Conservation (phyloP, 2,888 invertebrate genomes). For the Troides oblongomaculatus region DNA sequence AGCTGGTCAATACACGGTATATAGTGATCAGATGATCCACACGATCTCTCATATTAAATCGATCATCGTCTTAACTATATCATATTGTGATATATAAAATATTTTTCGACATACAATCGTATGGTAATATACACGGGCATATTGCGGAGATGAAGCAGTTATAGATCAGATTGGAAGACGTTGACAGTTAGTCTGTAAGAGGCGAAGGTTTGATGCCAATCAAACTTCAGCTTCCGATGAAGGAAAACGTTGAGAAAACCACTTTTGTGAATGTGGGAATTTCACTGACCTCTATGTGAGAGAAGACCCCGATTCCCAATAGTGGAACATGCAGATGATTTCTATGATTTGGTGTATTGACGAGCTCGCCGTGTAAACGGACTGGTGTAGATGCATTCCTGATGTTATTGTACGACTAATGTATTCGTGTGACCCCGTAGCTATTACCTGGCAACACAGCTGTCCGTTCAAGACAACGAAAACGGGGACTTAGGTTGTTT, state of each 20-base stretch:
- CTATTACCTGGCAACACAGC: slow-evolving; percentile 50
- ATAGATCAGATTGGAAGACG: no score
- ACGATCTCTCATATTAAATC: slow-evolving; percentile 17
- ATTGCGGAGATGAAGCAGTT: slow-evolving; percentile 31
- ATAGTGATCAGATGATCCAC: slow-evolving; percentile 21
- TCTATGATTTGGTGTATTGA: slow-evolving; percentile 46
- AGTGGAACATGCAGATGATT: slow-evolving; percentile 10
- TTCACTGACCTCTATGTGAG: no score
- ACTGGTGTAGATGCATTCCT: slow-evolving; percentile 69
- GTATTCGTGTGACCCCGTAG: slow-evolving; percentile 61
- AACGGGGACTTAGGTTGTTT: slow-evolving; percentile 74
- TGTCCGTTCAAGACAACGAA: slow-evolving; percentile 77
- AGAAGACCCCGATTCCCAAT: no score
- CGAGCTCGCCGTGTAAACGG: slow-evolving; percentile 58
- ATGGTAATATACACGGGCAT: slow-evolving; percentile 33
- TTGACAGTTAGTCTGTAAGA: no score
- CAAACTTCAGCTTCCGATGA: no score
- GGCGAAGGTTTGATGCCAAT: no score
- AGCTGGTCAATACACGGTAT: slow-evolving; percentile 44
- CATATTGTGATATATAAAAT: slow-evolving; percentile 27
- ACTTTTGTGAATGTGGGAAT: no score
- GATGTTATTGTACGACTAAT: slow-evolving; percentile 55
- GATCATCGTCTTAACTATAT: slow-evolving; percentile 30
- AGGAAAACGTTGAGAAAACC: no score
- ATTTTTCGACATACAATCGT: slow-evolving; percentile 39